Base-by-base conservation (phyloP, 2,888 invertebrate species). In the Neoascia interrupta region DNA sequence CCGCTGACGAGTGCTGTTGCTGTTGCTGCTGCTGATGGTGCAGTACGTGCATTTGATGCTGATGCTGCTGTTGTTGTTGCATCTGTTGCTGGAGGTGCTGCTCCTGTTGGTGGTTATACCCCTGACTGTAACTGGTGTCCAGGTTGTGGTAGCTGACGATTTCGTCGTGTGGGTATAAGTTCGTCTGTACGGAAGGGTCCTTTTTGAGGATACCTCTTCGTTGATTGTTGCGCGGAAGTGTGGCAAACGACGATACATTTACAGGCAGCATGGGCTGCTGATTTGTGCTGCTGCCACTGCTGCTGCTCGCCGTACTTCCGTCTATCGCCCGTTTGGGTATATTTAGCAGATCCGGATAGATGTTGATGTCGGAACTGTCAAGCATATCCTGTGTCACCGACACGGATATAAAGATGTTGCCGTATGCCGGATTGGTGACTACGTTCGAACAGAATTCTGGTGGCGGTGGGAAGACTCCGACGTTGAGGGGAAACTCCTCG, bases 391-490 rank as follows among this genome's bases (percentile, higher is more conserved):
- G 94, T 72, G 92, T 92, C 83, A 93, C 91, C 6, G 93, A 93
- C 51, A 95, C 95, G 80, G 95, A 95, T 88, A 96, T 95, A 89
- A 95, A 95, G 84, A 96, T 95, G 86, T 95, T 96, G 23, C 89
- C 89, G 68, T 88, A 89, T 1, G 87, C 85, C 13, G 88, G 88
- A 83, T 88, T 88, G 47, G 86, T 83, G 36, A 88, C 87, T 47
- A 88, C 87, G 75, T 88, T 89, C 19, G 89, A 88, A 81, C 89
- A 92, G 84, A 92, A 92, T 85, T 92, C 92, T 5, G 92, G 90
- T 58, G 90, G 92, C 28, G 92, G 92, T 58, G 90, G 90, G 83
- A 90, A 90, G 0, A 90, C 89, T 61, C 89, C 89, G 31, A 90
- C 88, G 54, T 87, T 86, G 83, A 91, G 82, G 34, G 90, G 88